Evolutionary conservation across 2,888 invertebrate genomes (phyloP).

Genomic region (Heliconius aoede): DNA sequence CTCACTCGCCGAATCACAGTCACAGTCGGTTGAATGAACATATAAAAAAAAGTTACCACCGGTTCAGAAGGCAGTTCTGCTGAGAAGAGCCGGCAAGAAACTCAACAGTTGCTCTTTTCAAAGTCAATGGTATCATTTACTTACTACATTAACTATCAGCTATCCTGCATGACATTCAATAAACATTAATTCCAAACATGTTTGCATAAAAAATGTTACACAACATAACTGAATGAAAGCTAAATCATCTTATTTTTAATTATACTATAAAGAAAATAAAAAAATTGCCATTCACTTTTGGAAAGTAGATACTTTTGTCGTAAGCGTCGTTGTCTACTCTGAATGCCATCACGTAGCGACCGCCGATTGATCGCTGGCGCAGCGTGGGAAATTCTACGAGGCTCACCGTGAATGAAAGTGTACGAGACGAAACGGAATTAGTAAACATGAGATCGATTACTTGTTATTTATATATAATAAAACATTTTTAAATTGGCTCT

Average conservation of each 20-base stretch:
- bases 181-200: too few species aligned
- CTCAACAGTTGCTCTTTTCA: too few species aligned
- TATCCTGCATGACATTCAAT: too few species aligned
- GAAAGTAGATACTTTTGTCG: constrained; percentile 27
- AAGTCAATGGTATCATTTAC: too few species aligned
- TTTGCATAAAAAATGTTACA: not conserved
- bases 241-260: constrained; percentile 8
- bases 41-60: too few species aligned
- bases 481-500: not conserved
- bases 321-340: constrained; percentile 35
- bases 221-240: not conserved
- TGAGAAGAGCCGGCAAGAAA: too few species aligned
- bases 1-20: too few species aligned
- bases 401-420: constrained; percentile 34
- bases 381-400: constrained; percentile 43
- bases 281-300: constrained; percentile 7
- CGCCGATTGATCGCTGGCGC: constrained; percentile 41
- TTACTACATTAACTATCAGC: too few species aligned
- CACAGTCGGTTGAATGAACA: too few species aligned
- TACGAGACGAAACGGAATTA: constrained; percentile 13
- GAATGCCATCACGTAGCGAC: constrained; percentile 45
- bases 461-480: constrained; percentile 5
- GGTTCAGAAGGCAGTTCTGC: too few species aligned
- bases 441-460: constrained; percentile 4
- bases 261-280: not conserved